Percentiles rank a stretch among this genome's conserved stretches.
Evolutionary conservation across 1,140 invertebrate genomes (phyloP).

Genomic region (Gryllus bimaculatus): DNA sequence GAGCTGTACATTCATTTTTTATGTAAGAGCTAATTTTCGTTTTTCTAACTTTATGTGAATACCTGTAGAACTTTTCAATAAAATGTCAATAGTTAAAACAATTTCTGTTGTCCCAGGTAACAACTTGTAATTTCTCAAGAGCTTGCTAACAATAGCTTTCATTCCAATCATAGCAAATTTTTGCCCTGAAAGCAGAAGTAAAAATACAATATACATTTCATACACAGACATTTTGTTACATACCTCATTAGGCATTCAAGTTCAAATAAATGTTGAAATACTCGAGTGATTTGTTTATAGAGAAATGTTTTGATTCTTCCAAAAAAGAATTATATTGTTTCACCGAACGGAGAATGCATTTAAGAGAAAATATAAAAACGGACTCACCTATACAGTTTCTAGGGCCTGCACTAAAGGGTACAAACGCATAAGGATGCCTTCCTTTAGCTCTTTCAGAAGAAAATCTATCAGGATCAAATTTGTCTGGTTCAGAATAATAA

Average conservation of each 20-base stretch:
- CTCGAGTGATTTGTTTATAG: background rate
- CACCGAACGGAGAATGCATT: background rate
- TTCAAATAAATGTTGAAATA: background rate
- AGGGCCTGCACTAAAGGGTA: slow-evolving; percentile 56
- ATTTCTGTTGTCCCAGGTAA: no score
- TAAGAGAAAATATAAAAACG: background rate
- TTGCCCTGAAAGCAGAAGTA: background rate
- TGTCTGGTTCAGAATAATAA: slow-evolving; percentile 49
- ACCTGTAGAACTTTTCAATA: no score
- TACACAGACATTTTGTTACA: background rate
- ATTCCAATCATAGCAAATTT: background rate
- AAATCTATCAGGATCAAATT: slow-evolving; percentile 58
- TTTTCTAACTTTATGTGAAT: no score
- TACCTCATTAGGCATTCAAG: background rate
- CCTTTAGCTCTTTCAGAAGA: slow-evolving; percentile 39
- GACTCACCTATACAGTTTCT: slow-evolving; percentile 55
- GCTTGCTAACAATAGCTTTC: background rate
- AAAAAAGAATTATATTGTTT: background rate
- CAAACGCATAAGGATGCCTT: slow-evolving; percentile 42
- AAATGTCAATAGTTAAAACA: no score
- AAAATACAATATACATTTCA: background rate
- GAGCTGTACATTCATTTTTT: no score
- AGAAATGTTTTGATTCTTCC: background rate
- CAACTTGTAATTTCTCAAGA: no score
- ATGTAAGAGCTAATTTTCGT: no score